Evolutionary conservation across 1,140 invertebrate genomes (phyloP), one percentile per base, ranked within the genome.

Genomic region (Calephelis virginiensis): DNA sequence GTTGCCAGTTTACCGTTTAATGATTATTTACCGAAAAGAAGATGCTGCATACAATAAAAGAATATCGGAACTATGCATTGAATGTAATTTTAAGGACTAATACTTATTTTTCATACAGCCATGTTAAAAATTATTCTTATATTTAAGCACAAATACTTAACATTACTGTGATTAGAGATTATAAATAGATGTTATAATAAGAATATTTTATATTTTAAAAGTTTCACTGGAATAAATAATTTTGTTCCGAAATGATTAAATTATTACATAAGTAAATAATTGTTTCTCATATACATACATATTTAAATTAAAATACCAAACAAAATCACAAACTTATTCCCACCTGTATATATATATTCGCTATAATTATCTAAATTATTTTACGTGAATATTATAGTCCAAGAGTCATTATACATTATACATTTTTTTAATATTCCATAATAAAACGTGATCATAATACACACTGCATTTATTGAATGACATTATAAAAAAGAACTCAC

Each of bases 101-200:
- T 50, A 50, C 48, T 50, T 50, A 50, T 50, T 50, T 50, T 53
- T 9, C 14, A 28, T 28, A 53, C 14, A 10, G 14, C 14, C 14
- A 17, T 53, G 49, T 53, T 53, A 28, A 28, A 53, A 17, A 50
- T 50, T 50, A 50, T 50, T 14, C n/a, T 14, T 50, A 50, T 14
- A 49, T 9, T 53, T 53, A 53, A 53, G 49, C 49, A 53, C 40
- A 53, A 53, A 53, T 53, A 53, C 49, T 28, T 53, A 53, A 43
- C 8, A 6, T 43, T 53, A 8, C 13, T 17, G 14, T 9, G n/a
- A 53, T 8, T 17, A n/a, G 0, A 13, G 13, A 14, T 53, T 14
- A 28, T 14, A 53, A 5, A 9, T 5, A 28, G 1, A 14, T 17
- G 13, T 9, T 53, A 53, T 9, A 53, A 53, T 8, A 53, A 28